Base-by-base conservation (phyloP, 2,888 invertebrate species). In the Tetragonula carbonaria region DNA sequence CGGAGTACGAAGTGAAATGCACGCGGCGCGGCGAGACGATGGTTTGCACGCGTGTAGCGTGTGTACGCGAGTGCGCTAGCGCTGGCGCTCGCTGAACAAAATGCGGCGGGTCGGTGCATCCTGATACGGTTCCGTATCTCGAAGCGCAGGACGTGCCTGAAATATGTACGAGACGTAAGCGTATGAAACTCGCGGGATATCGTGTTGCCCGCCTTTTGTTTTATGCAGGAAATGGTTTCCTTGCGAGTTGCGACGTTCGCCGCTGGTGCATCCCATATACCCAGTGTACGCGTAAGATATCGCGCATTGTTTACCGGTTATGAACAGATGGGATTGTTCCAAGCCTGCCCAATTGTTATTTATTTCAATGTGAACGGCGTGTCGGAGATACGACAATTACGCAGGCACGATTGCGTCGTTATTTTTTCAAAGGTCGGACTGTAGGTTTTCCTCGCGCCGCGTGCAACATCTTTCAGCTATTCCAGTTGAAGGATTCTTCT, bases 131-230 rank as follows among this genome's bases (percentile, higher is more conserved):
- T 76, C 72, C 82, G 81, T 88, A 87, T 84, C 89, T 88, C 87
- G 72, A 80, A 82, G 82, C 77, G 85, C 82, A 84, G 85, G 87
- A 87, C 89, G 86, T 84, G 87, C 74, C 79, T 88, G 88, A 89
- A 90, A 90, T 89, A 89, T 90, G 89, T 77, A 90, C 84, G 87
- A 87, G 88, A 88, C 88, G 89, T 84, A 90, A 90, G 90, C 88
- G 85, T 85, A 90, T 84, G 85, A 90, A 89, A 80, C 89, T 86
- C 86, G 81, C 82, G 87, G 89, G 88, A 86, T 88, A 89, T 89
- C 90, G 89, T 81, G 85, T 90, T 86, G 84, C 88, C 76, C 80
- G 90, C 80, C 90, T 88, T 90, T 89, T 90, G 89, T 89, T 89
- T 89, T 90, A 90, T 89, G 89, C 90, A 89, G 87, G 80, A 88